phyloP scores from a whole-genome alignment of 2,888 invertebrate species.

The Pandemis heparana region DNA sequence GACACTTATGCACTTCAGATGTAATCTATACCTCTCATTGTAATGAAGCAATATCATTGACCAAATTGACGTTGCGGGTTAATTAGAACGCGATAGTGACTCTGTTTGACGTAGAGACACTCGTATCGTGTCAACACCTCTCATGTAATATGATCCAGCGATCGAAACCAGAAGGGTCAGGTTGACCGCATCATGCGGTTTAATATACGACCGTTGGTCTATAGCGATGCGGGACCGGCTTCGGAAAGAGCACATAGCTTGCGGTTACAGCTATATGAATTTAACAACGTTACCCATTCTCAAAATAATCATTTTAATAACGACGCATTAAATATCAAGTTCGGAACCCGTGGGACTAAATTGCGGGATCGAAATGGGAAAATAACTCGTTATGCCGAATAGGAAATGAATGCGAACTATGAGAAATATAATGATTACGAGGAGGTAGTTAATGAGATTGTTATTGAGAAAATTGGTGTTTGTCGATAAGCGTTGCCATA shows the following conservation, averaged over 20 bases:
- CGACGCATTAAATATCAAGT: conserved; percentile 22
- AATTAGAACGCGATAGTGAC: conserved; percentile 69
- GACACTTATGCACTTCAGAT: not conserved
- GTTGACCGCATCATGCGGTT: conserved; percentile 71
- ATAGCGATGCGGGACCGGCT: conserved; percentile 45
- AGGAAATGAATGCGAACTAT: not conserved
- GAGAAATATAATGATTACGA: conserved; percentile 9
- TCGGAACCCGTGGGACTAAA: conserved; percentile 30
- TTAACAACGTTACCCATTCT: conserved; percentile 31
- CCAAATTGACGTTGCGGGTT: conserved; percentile 60
- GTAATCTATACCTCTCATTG: conserved; percentile 39
- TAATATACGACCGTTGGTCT: conserved; percentile 54
- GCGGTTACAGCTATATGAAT: conserved; percentile 29
- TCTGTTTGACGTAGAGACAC: conserved; percentile 68
- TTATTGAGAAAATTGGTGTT: conserved; percentile 39
- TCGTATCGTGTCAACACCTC: conserved; percentile 73
- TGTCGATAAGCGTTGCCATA: conserved; percentile 37
- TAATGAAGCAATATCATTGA: conserved; percentile 60
- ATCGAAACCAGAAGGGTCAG: conserved; percentile 70
- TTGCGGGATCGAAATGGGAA: conserved; percentile 24
- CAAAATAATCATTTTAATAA: conserved; percentile 36
- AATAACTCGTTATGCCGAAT: conserved; percentile 1
- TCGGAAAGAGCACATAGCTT: conserved; percentile 40
- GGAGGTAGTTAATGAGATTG: conserved; percentile 30
- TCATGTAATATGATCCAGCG: conserved; percentile 72